Conservation (phyloP, 2,113 vertebrate genomes). For the Eolophus roseicapilla region DNA sequence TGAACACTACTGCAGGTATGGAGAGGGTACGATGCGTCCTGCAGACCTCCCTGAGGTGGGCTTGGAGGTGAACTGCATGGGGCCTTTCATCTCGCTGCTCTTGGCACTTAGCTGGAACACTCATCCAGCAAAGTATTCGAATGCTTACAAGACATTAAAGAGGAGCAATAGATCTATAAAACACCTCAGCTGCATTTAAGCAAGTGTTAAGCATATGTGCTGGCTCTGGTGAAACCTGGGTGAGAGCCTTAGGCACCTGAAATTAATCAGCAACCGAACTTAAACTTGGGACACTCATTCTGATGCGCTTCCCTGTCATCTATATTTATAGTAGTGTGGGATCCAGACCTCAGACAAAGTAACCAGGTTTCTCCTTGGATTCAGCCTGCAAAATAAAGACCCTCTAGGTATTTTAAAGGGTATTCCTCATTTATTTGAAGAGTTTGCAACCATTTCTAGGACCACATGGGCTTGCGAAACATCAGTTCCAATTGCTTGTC, state of each 20-base stretch:
- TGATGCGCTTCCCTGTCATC: neutral
- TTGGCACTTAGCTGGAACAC: neutral
- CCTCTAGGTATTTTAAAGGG: neutral
- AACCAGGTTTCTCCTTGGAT: neutral
- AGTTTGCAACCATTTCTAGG: neutral
- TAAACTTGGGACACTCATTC: neutral
- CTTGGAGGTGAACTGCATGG: neutral
- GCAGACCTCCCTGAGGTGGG: neutral
- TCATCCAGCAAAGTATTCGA: neutral
- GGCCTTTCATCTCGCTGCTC: neutral
- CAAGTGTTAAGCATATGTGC: neutral
- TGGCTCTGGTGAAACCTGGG: neutral
- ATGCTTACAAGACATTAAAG: neutral
- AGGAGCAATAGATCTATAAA: fast-evolving
- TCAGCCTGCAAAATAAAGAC: neutral
- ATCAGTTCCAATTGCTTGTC: neutral
- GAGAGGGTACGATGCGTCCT: fast-evolving
- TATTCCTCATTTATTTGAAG: neutral
- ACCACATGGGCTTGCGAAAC: fast-evolving
- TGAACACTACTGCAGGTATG: conserved; percentile 75
- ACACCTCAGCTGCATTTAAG: neutral
- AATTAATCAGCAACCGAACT: neutral
- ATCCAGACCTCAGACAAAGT: neutral
- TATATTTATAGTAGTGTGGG: neutral
- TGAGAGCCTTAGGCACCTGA: neutral